Base-by-base conservation (phyloP, 1,140 invertebrate species). In the Pseudomyrmex cubaensis region DNA sequence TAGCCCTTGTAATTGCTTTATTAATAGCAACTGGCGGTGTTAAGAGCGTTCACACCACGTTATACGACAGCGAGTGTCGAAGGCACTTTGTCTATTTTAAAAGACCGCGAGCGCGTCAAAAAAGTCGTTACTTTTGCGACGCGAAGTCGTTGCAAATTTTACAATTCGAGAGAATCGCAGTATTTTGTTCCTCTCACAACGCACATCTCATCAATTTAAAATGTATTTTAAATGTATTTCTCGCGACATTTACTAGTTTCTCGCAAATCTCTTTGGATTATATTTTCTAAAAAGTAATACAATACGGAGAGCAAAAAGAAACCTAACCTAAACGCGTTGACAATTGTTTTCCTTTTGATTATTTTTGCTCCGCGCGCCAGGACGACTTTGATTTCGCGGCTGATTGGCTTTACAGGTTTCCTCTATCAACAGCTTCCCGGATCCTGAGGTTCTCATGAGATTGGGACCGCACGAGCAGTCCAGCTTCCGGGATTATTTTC, bases 1-100 rank as follows among this genome's bases (percentile, higher is more conserved):
- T 82, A 89, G 87, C 88, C 74, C 87, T 87, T 89, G 35, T 89
- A 89, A 89, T 89, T 89, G 87, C 82, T 89, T 85, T 89, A 89
- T 89, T 89, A 89, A 89, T 89, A 89, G 87, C 70, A 17, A 64
- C 78, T 59, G 54, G 22, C 63, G 59, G n/a, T 61, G 63, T 85
- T 86, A 89, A 89, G 69, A 88, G 84, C 80, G 82, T 82, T 84
- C 52, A 64, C 69, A 70, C 52, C 10, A 20, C 0, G 20, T 20
- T 20, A 20, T 20, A 13, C 25, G 73, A 52, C 52, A 63, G 54
- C 56, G n/a, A 54, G 87, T 84, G 84, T 0, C 20, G 88, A 84
- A 86, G 88, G 77, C n/a, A n/a, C n/a, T 57, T 75, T 52, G 70
- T 84, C 84, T 89, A 88, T 84, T 88, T 88, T 88, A 89, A 84